These are phyloP conservation scores for Zelostemma sp. DNA, from an alignment of 1,140 invertebrate genomes.

Conservation along the genomic window DNA sequence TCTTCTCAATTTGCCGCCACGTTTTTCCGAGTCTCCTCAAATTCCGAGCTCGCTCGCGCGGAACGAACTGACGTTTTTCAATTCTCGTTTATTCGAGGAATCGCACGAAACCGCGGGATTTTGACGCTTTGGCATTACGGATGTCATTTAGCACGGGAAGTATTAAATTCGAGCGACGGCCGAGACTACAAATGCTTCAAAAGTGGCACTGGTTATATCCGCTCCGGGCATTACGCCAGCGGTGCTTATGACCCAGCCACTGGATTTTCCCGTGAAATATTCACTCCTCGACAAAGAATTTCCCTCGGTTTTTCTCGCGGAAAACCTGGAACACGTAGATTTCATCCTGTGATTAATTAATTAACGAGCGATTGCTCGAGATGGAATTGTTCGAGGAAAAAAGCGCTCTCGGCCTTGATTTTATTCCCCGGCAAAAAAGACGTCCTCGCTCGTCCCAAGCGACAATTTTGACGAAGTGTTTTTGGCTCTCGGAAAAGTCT, in stretches of 20 bases:
- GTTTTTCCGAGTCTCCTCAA: not conserved
- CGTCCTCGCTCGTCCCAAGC: slow-evolving; percentile 26
- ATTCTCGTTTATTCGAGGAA: not conserved
- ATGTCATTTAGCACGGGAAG: slow-evolving; percentile 25
- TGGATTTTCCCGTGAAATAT: slow-evolving; percentile 46
- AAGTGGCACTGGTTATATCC: slow-evolving; percentile 47
- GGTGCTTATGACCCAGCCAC: slow-evolving; percentile 32
- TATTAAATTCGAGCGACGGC: slow-evolving; percentile 46
- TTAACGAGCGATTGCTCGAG: too few species aligned
- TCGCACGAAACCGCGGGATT: not conserved
- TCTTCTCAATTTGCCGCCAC: slow-evolving; percentile 1
- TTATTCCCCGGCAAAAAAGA: too few species aligned
- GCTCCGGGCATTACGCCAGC: slow-evolving; percentile 46
- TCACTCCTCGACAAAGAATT: slow-evolving; percentile 15
- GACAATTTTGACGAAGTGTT: slow-evolving; percentile 37
- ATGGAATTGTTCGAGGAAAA: too few species aligned
- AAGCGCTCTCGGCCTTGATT: too few species aligned
- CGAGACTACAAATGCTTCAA: slow-evolving; percentile 44
- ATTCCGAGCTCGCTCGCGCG: not conserved
- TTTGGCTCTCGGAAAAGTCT: slow-evolving; percentile 1
- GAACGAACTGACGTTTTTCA: not conserved
- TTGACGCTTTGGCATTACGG: not conserved
- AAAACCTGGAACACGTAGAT: too few species aligned
- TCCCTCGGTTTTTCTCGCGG: too few species aligned
- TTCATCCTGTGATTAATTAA: too few species aligned